Evolutionary conservation across 2,888 invertebrate genomes (phyloP).

Genomic region (Colostygia pectinataria): DNA sequence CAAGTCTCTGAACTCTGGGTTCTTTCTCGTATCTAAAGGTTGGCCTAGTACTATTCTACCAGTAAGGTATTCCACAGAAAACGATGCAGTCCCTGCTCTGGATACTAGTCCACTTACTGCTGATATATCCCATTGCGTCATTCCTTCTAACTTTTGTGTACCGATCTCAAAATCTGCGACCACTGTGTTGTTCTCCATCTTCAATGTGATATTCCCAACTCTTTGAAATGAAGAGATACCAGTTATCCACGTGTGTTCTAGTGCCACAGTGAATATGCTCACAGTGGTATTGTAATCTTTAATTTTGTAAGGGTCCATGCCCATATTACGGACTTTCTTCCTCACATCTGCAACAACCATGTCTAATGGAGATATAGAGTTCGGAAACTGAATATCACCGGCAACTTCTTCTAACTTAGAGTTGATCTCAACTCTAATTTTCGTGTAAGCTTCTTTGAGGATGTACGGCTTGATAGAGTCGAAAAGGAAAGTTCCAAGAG

Average conservation of each 20-base stretch:
- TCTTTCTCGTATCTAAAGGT: slow-evolving; percentile 89
- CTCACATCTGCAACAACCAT: slow-evolving; percentile 90
- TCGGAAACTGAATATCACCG: slow-evolving; percentile 88
- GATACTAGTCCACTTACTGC: slow-evolving; percentile 87
- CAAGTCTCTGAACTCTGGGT: slow-evolving; percentile 87
- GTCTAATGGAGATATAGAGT: slow-evolving; percentile 93
- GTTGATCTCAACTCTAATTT: slow-evolving; percentile 89
- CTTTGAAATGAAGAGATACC: slow-evolving; percentile 92
- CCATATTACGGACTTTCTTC: slow-evolving; percentile 84
- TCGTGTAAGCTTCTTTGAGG: slow-evolving; percentile 89
- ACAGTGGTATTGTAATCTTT: slow-evolving; percentile 88
- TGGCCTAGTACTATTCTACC: slow-evolving; percentile 88
- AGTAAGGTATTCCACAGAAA: slow-evolving; percentile 90
- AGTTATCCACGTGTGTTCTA: slow-evolving; percentile 89
- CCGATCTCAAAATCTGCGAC: slow-evolving; percentile 88
- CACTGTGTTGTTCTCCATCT: slow-evolving; percentile 88
- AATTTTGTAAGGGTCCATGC: slow-evolving; percentile 89
- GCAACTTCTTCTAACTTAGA: slow-evolving; percentile 87
- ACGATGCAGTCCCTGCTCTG: slow-evolving; percentile 88
- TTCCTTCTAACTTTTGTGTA: slow-evolving; percentile 90
- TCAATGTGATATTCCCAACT: slow-evolving; percentile 89
- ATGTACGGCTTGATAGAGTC: slow-evolving; percentile 94
- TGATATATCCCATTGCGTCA: slow-evolving; percentile 90
- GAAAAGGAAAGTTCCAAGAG: slow-evolving; percentile 91
- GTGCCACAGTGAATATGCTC: slow-evolving; percentile 86